Percentiles rank a stretch among this genome's conserved stretches.
Evolutionary conservation across 2,113 vertebrate species (phyloP).

Genomic region (Anser cygnoides): DNA sequence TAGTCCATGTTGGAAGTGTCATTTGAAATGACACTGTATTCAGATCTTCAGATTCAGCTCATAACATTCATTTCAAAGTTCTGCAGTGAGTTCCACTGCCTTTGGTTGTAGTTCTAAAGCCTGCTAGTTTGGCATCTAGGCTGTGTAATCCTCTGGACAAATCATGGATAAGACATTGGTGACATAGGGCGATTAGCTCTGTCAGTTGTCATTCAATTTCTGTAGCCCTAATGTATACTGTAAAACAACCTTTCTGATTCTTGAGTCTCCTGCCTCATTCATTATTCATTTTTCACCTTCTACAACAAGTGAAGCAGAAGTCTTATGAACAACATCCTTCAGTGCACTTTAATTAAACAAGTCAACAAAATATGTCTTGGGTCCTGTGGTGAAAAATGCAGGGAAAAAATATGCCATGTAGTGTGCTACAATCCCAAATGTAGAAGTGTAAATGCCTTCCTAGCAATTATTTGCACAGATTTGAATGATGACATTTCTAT

Average conservation of each 20-base stretch:
- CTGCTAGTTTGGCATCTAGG: not conserved
- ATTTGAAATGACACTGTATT: not conserved
- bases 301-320: not conserved
- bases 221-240: not conserved
- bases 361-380: not conserved
- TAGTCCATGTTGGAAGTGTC: not conserved
- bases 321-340: not conserved
- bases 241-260: not conserved
- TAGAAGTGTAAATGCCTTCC: not conserved
- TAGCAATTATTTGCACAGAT: not conserved
- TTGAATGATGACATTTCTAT: not conserved
- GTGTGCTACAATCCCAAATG: not conserved
- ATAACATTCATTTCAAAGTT: not conserved
- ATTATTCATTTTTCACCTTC: constrained; percentile 20
- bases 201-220: not conserved
- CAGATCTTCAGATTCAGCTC: not conserved
- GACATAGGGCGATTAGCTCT: not conserved
- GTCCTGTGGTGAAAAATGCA: not conserved
- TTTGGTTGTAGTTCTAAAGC: not conserved
- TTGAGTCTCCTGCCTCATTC: not conserved
- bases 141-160: not conserved
- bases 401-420: not conserved
- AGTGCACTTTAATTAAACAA: not conserved
- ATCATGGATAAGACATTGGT: not conserved
- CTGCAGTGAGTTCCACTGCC: not conserved